Percentiles rank a stretch among this genome's conserved stretches.
Evolutionary conservation across 2,113 vertebrate genomes (phyloP).

Genomic region (Antennarius striatus): DNA sequence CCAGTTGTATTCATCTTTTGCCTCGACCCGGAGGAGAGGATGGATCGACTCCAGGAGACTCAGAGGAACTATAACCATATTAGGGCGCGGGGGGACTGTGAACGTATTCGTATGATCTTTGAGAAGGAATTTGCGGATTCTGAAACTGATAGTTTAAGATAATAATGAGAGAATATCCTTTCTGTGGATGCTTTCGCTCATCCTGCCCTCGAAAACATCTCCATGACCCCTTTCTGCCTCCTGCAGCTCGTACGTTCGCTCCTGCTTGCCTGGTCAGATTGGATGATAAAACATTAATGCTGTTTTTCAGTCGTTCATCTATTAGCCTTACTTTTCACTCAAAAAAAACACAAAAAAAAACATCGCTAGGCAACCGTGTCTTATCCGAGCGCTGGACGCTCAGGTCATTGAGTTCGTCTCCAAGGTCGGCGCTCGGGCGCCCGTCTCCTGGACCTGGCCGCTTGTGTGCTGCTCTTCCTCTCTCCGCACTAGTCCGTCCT

Average conservation of each 20-base stretch:
- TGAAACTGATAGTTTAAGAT: no score
- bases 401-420: constrained; percentile 26
- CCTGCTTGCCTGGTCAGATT: constrained; percentile 54
- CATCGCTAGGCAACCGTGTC: constrained; percentile 55
- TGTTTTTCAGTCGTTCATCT: constrained; percentile 71
- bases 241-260: constrained; percentile 33
- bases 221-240: constrained; percentile 1
- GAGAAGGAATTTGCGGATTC: no score
- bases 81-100: constrained; percentile 30
- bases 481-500: constrained; percentile 4
- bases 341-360: constrained; percentile 35
- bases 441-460: background rate
- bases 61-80: constrained; percentile 27
- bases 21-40: constrained; percentile 29
- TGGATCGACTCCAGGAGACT: constrained; percentile 21
- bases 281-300: constrained; percentile 79
- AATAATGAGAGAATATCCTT: constrained; percentile 29
- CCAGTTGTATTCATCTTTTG: constrained; percentile 40
- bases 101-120: background rate
- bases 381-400: constrained; percentile 29
- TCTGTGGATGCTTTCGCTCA: background rate
- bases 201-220: background rate
- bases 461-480: background rate
- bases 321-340: constrained; percentile 58
- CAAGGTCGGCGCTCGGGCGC: constrained; percentile 15